Base-by-base conservation (phyloP, 2,113 vertebrate species). In the Piliocolobus tephrosceles region DNA sequence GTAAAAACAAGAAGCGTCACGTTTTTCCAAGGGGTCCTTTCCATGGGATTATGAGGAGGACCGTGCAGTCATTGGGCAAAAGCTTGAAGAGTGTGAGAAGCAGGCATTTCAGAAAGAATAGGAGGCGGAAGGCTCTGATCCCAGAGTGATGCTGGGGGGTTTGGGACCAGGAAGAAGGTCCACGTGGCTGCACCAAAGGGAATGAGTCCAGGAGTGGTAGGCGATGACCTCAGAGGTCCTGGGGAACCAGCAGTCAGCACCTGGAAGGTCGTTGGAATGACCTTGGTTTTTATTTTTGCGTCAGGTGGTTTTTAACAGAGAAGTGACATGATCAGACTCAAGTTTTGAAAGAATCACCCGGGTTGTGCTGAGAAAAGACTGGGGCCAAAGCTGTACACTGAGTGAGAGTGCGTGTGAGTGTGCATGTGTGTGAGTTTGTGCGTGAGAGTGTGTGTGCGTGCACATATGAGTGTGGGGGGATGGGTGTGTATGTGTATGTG, bases 231-330 rank as follows among this genome's bases (percentile, higher is more conserved):
- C 40, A 9, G 86, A 50, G 12, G 91, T 5, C 2, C 66, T 0
- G 3, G 22, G 84, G 6, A 20, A 1, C 68, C 8, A 16, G 76
- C 22, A 2, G 0, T 12, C 0, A 27, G 55, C 83, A 35, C 43
- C 0, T 1, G n/a, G 45, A 8, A 14, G 38, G 38, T 17, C 27
- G 2, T 1, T 4, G 17, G 0, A 17, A 16, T 57, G 40, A 61
- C 6, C 25, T 55, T 1, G 27, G 8, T 3, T 32, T 64, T 82
- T 7, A n/a, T 27, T n/a, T 50, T 73, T 11, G 13, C 0, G 0
- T 4, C 3, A 10, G 52, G 57, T 7, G 10, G 27, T 12, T n/a
- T 32, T 30, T 43, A 50, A 61, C 18, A n/a, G 68, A 61, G 38
- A 32, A 3, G 40, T 25, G 58, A 50, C 18, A 0, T 7, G 45